Evolutionary conservation across 2,113 vertebrate genomes (phyloP).

Genomic region (Herpailurus yagouaroundi): DNA sequence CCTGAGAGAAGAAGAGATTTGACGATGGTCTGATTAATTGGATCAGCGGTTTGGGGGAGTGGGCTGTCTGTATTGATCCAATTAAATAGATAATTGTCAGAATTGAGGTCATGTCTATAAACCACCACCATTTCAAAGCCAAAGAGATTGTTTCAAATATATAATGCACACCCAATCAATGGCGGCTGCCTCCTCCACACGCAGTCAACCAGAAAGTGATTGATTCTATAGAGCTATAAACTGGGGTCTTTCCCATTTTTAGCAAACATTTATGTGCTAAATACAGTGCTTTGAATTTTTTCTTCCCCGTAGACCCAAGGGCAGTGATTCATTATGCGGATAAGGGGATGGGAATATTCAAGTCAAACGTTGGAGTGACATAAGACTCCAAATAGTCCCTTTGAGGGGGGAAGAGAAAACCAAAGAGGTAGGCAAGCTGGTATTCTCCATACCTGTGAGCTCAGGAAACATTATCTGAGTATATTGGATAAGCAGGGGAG

Average conservation of each 20-base stretch:
- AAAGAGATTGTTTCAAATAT: constrained; percentile 78
- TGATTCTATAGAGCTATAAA: neutral
- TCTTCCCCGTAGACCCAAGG: neutral
- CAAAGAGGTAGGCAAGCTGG: neutral
- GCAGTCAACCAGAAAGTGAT: constrained; percentile 65
- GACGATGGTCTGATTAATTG: constrained; percentile 79
- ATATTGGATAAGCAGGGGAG: too few relatives aligned
- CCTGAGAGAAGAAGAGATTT: constrained; percentile 69
- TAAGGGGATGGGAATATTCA: constrained; percentile 8
- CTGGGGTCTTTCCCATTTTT: neutral
- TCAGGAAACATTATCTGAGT: neutral
- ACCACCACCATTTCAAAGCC: constrained; percentile 71
- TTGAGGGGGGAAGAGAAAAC: neutral
- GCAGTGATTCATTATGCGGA: constrained; percentile 33
- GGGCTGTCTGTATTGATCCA: constrained; percentile 80
- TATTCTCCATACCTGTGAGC: neutral
- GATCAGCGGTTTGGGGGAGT: constrained; percentile 77
- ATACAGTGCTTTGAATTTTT: constrained; percentile 37
- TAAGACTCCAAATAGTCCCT: neutral
- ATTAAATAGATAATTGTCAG: constrained; percentile 82
- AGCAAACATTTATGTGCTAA: neutral
- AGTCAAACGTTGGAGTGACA: constrained; percentile 1
- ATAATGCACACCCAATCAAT: constrained; percentile 61
- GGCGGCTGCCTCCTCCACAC: neutral
- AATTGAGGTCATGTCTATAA: constrained; percentile 78